Conservation (phyloP, 2,113 vertebrate species). For the Syngnathus scovelli region DNA sequence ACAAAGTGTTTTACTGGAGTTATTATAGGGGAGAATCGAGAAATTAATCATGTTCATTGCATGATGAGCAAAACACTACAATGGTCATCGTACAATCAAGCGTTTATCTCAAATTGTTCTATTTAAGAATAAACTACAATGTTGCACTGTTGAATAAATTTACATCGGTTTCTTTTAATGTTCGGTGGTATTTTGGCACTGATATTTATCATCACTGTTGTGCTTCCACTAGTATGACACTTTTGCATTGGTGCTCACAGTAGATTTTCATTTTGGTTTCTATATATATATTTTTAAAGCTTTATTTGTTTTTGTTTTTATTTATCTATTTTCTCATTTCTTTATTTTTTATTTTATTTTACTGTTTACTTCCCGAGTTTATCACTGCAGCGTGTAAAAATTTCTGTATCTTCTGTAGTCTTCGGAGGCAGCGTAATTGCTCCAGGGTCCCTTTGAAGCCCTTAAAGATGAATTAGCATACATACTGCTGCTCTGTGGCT, state of each 20-base stretch:
- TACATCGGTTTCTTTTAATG: not conserved
- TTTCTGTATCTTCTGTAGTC: constrained; percentile 33
- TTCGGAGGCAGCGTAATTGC: constrained; percentile 52
- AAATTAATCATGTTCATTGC: constrained; percentile 29
- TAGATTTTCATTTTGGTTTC: not conserved
- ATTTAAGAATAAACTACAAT: not conserved
- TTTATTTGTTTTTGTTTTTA: not conserved
- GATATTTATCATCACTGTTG: not conserved
- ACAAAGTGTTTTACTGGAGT: constrained; percentile 44
- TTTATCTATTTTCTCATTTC: not conserved
- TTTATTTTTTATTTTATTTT: not conserved
- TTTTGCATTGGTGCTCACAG: not conserved
- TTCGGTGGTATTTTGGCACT: not conserved
- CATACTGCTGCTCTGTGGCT: constrained; percentile 62
- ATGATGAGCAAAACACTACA: not conserved
- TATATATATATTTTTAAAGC: not conserved
- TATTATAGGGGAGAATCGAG: constrained; percentile 60
- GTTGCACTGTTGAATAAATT: not conserved
- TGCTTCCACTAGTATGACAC: not conserved
- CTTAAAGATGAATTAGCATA: constrained; percentile 68
- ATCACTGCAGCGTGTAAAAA: constrained; percentile 15
- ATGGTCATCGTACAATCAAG: not conserved
- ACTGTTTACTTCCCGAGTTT: not conserved
- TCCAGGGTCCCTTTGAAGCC: constrained; percentile 37
- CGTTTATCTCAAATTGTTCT: not conserved